Base-by-base conservation (phyloP, 2,797 vertebrate genomes). In the Todus mexicanus region DNA sequence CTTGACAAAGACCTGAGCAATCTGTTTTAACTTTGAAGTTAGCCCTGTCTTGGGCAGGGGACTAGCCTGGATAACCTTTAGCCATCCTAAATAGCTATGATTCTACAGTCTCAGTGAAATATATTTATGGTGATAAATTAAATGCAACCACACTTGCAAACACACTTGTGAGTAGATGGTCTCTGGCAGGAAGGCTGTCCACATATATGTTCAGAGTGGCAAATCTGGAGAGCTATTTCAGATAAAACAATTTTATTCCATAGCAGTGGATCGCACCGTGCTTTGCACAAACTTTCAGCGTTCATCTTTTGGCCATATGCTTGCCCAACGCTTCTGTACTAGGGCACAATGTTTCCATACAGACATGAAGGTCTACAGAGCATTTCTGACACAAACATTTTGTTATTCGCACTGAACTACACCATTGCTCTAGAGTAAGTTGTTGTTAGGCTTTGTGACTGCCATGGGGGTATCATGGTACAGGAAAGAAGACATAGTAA, bases 161-260 rank as follows among this genome's bases (percentile, higher is more conserved):
- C n/a, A n/a, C n/a, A n/a, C n/a, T n/a, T n/a, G n/a, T 68, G 42
- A 66, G 10, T 29, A 66, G 76, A 47, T 15, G 25, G 16, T 61
- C 37, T 72, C 29, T 61, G 21, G 13, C n/a, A 25, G n/a, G 20
- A 72, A 85, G n/a, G 11, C 12, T 73, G 29, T 40, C 17, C 15
- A 65, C 7, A 17, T 0, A 0, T 40, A 22, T 6, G 4, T 60
- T 72, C 25, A 57, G 70, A 65, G 29, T 38, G 65, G 61, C 42
- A 63, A 42, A 60, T 65, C 31, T 26, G 56, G 20, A 76, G 9
- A 65, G 48, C n/a, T 7, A 33, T 70, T 79, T 85, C 37, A 59
- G 70, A 61, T 9, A 9, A 91, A 72, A 5, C 33, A 16, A 53
- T 51, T 27, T 82, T 81, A 84, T 82, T 71, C 22, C 10, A 2